A percentile compares a stretch with the other conserved stretches of the same genome.
phyloP scores from a whole-genome alignment of 2,888 invertebrate species.

The Dexiosoma caninum region DNA sequence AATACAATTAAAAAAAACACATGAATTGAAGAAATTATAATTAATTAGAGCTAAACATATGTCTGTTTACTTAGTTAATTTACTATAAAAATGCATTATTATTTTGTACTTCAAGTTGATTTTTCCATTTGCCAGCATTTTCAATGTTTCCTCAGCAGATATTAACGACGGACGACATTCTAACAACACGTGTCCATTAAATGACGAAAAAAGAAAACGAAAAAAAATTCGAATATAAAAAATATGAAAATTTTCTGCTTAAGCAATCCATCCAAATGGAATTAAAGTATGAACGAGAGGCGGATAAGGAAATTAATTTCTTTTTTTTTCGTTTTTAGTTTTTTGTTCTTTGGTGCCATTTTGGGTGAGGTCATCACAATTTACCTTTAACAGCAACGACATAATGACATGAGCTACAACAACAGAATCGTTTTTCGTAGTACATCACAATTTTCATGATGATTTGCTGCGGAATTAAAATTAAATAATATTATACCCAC shows the following conservation, averaged over 20 bases:
- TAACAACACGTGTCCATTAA: conserved; percentile 46
- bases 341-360: too few relatives aligned
- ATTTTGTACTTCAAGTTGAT: conserved; percentile 3
- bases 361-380: conserved; percentile 72
- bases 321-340: conserved; percentile 11
- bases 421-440: too few relatives aligned
- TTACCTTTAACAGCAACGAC: conserved; percentile 32
- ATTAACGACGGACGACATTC: not conserved
- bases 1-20: too few relatives aligned
- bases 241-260: not conserved
- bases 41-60: conserved; percentile 58
- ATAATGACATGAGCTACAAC: not conserved
- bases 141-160: not conserved
- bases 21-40: conserved; percentile 29
- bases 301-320: conserved; percentile 49
- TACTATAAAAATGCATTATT: conserved; percentile 45
- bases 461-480: not conserved
- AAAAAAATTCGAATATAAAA: not conserved
- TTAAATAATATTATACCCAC: not conserved
- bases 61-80: conserved; percentile 49
- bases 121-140: conserved; percentile 1
- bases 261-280: not conserved
- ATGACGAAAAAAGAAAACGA: not conserved
- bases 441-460: not conserved
- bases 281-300: conserved; percentile 2